Evolutionary conservation across 2,797 vertebrate genomes (phyloP), one percentile per base, ranked within the genome.

Genomic region (Characodon lateralis): DNA sequence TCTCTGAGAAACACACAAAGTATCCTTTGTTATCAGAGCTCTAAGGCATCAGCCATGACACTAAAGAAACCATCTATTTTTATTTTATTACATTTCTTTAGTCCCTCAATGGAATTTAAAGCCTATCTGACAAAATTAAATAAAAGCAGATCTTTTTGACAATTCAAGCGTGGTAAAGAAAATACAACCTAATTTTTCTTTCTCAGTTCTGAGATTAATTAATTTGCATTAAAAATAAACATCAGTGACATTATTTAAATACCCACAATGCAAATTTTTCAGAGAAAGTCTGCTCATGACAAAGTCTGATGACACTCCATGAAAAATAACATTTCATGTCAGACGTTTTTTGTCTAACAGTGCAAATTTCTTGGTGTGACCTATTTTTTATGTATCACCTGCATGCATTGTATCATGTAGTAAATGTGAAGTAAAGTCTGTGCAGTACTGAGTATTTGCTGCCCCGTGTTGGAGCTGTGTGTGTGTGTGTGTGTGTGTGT

Each of bases 381-480:
- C 84, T 86, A 81, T 87, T 89, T 92, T 87, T 73, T 61, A 65
- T 88, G 85, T 86, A 80, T 74, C 79, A 61, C 63, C 80, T 83
- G 78, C n/a, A 59, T 81, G 78, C 72, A 72, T 73, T 85, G 81
- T 78, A 66, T 71, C 74, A 76, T 48, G 55, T 81, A 81, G 86
- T 86, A 84, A 85, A 78, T 86, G 77, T 79, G 3, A 72, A 78
- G 81, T 76, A 74, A 71, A 39, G 55, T 83, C 80, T 87, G 77
- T 83, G 73, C 78, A 74, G 76, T 83, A 75, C 78, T 89, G 83
- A 81, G 79, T 88, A 85, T 83, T 79, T 83, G 81, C 81, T 85
- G 88, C 82, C 87, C 79, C 82, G 82, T 83, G 88, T 89, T 91
- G 83, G 78, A 89, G 85, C 81, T 89, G 83, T 89, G 84, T 87